Conservation (phyloP, 2,113 vertebrate genomes). For the Pleuronectes platessa region DNA sequence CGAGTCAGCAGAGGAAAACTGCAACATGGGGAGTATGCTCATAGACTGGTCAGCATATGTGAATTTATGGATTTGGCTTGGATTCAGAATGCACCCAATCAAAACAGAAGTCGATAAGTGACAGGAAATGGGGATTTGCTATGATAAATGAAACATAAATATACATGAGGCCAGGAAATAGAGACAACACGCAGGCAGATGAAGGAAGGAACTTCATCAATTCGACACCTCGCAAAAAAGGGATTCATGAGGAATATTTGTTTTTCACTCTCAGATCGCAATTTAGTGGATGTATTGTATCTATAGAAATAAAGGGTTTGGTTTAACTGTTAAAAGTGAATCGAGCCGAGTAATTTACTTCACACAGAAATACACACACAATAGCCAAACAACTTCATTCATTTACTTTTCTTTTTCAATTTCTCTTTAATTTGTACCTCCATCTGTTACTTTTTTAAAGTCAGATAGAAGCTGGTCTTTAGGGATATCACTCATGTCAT, state of each 20-base stretch:
- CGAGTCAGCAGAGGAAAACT: constrained; percentile 60
- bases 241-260: not conserved
- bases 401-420: not conserved
- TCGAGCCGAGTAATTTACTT: not conserved
- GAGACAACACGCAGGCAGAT: too few relatives aligned
- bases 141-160: constrained; percentile 9
- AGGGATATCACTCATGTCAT: not conserved
- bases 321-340: not conserved
- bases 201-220: too few relatives aligned
- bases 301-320: not conserved
- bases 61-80: constrained; percentile 22
- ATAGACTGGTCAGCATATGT: constrained; percentile 39
- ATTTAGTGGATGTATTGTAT: constrained; percentile 3
- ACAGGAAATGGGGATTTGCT: not conserved
- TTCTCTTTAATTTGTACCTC: not conserved
- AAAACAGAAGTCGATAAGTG: constrained; percentile 2
- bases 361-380: too few relatives aligned
- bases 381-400: too few relatives aligned
- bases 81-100: constrained; percentile 6
- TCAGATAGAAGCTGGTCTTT: constrained; percentile 13
- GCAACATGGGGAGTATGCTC: constrained; percentile 26
- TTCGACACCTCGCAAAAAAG: too few relatives aligned
- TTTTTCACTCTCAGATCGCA: not conserved
- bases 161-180: not conserved
- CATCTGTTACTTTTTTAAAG: not conserved